These are phyloP conservation scores for Clarias fuscus DNA, from an alignment of 2,797 vertebrate species.

Conservation along the genomic window DNA sequence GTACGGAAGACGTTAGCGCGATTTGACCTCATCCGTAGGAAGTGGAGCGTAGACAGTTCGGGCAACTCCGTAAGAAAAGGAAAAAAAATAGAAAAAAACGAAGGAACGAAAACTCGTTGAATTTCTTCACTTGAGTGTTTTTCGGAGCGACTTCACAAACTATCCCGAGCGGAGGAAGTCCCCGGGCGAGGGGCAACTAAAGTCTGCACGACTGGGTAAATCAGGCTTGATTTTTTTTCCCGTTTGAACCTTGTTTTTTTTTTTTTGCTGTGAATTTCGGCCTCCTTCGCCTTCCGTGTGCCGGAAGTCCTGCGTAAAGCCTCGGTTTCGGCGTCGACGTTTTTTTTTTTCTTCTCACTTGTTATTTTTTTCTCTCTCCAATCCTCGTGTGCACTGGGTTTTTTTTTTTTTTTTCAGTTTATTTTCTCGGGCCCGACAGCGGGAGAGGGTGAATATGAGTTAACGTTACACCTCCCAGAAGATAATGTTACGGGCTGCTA, in stretches of 20 bases:
- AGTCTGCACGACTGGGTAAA: slow-evolving; percentile 68
- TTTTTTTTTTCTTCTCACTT: slow-evolving; percentile 48
- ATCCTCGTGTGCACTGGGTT: slow-evolving; percentile 40
- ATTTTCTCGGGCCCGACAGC: slow-evolving; percentile 62
- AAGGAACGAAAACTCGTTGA: slow-evolving; percentile 63
- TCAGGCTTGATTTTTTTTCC: slow-evolving; percentile 60
- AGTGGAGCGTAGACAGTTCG: slow-evolving; percentile 75
- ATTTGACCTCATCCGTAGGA: slow-evolving; percentile 76
- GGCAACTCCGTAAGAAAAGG: slow-evolving; percentile 66
- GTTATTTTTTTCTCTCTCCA: slow-evolving; percentile 48
- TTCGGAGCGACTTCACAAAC: slow-evolving; percentile 56
- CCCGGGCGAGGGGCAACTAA: slow-evolving; percentile 57
- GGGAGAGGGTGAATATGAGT: slow-evolving; percentile 34
- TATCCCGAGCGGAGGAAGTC: slow-evolving; percentile 54
- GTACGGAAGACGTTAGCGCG: slow-evolving; percentile 61
- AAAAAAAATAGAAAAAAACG: slow-evolving; percentile 62
- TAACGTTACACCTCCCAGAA: slow-evolving; percentile 21
- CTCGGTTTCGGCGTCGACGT: slow-evolving; percentile 55
- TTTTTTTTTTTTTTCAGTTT: slow-evolving; percentile 60
- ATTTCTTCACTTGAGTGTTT: slow-evolving; percentile 62
- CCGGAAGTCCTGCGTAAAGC: slow-evolving; percentile 77
- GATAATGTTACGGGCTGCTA: slow-evolving; percentile 20
- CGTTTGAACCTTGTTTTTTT: slow-evolving; percentile 57
- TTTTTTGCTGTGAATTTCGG: slow-evolving; percentile 57
- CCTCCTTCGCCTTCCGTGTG: slow-evolving; percentile 67